Base-by-base conservation (phyloP, 2,888 invertebrate genomes). In the Diarsia mendica region DNA sequence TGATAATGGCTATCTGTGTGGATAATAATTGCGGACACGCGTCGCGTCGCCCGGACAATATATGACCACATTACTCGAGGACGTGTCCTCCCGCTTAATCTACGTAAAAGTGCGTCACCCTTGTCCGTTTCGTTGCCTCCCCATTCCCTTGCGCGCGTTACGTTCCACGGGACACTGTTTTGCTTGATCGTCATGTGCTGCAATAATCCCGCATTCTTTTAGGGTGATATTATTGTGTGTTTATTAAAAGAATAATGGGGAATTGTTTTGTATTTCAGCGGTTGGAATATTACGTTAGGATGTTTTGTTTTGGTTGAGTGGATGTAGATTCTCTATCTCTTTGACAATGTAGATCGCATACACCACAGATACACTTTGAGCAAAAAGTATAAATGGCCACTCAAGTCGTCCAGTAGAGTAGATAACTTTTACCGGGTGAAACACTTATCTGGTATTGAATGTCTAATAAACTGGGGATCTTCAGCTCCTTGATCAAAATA, bases 61-160 rank as follows among this genome's bases (percentile, higher is more conserved):
- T 96, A 96, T 94, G 96, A 92, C 92, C 93, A 95, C 96, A 96
- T 96, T 96, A 96, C 94, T 93, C 92, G 93, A 91, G 95, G 92
- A 96, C 96, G 96, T 96, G 96, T 95, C 93, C 93, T 92, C 92
- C 90, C 91, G 90, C 95, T 95, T 96, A 95, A 96, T 96, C 95
- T 96, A 95, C 92, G 91, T 89, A 90, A 90, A 93, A 94, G 95
- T 94, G 93, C 94, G 95, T 95, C 96, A 94, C 95, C 95, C 95
- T 92, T 92, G 93, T 93, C 92, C 90, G 90, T 89, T 86, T 90
- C 46, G 82, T 85, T 87, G 49, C 89, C 89, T 89, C 93, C 93
- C 93, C 91, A n/a, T 91, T 86, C 91, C 90, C 91, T 87, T 67
- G 66, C 75, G 76, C 60, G 72, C 77, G 83, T 78, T 49, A 75